Evolutionary conservation across 2,797 vertebrate species (phyloP).

Genomic region (Anguilla anguilla): DNA sequence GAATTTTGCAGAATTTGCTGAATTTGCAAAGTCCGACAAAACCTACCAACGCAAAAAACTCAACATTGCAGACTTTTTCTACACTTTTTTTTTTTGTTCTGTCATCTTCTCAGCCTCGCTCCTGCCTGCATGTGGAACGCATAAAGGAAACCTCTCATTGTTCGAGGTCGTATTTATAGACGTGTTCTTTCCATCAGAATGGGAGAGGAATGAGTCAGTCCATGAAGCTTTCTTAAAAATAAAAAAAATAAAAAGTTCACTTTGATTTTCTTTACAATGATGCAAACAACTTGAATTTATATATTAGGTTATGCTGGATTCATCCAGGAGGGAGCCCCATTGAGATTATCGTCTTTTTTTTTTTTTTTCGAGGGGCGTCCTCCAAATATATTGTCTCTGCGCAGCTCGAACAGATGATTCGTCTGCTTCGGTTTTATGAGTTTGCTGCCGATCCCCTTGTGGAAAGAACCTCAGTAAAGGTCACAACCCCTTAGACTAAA

Average conservation of each 20-base stretch:
- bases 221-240: too few species aligned
- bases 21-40: background rate
- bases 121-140: background rate
- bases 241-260: too few species aligned
- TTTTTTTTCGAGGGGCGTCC: too few species aligned
- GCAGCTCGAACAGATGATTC: background rate
- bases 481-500: background rate
- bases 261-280: background rate
- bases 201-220: background rate
- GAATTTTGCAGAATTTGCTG: background rate
- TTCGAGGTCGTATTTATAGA: background rate
- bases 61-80: background rate
- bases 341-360: too few species aligned
- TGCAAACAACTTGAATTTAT: constrained; percentile 2
- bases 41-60: background rate
- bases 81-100: background rate
- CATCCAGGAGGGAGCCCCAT: too few species aligned
- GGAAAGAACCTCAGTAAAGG: background rate
- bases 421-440: background rate
- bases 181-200: background rate
- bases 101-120: background rate
- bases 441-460: background rate
- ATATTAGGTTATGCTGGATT: background rate
- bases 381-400: background rate
- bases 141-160: background rate